A percentile compares a stretch with the other conserved stretches of the same genome.
These are phyloP conservation scores for Limosa lapponica DNA, from an alignment of 2,797 vertebrate genomes.

Conservation along the genomic window DNA sequence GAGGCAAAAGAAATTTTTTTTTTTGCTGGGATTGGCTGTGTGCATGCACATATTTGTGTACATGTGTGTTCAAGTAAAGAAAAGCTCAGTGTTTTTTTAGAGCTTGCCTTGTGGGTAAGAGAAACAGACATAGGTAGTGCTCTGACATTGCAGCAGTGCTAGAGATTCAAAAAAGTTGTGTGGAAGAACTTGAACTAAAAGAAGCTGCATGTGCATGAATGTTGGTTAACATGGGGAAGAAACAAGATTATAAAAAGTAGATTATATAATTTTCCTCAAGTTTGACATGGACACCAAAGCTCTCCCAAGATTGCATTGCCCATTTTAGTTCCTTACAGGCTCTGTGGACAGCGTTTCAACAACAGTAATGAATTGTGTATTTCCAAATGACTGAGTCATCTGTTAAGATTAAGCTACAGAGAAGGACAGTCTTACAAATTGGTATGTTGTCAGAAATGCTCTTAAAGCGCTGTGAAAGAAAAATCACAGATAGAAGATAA, in stretches of 20 bases:
- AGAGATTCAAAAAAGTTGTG: not conserved
- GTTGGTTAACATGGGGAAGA: not conserved
- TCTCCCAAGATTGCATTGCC: not conserved
- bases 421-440: not conserved
- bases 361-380: not conserved
- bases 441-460: not conserved
- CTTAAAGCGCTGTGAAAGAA: not conserved
- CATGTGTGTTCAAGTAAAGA: not conserved
- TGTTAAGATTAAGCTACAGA: not conserved
- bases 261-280: not conserved
- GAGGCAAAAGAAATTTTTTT: not conserved
- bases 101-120: not conserved
- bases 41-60: fast-evolving
- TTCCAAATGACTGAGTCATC: not conserved
- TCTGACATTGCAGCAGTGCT: not conserved
- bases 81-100: not conserved
- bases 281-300: not conserved
- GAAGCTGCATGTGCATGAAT: not conserved
- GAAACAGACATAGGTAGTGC: not conserved
- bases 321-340: not conserved
- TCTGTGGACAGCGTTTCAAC: not conserved
- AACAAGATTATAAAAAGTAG: not conserved
- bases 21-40: not conserved
- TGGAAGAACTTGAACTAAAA: not conserved
- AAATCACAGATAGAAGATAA: not conserved